Conservation (phyloP, 2,888 invertebrate species). For the Dione juno region DNA sequence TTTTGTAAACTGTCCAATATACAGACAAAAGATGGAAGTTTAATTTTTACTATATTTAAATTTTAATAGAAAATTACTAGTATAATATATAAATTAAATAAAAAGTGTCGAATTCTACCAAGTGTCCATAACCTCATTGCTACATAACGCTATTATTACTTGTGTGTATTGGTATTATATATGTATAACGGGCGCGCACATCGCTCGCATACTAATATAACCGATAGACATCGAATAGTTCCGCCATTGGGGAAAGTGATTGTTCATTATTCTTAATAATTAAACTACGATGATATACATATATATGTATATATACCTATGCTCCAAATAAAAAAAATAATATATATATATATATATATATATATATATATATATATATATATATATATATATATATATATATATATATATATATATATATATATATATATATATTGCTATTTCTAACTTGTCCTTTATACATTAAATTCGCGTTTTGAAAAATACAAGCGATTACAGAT, state of each 20-base stretch:
- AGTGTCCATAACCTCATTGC: constrained; percentile 30
- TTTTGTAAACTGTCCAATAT: too few relatives aligned
- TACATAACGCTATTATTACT: constrained; percentile 30
- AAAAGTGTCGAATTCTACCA: neutral
- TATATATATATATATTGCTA: too few relatives aligned
- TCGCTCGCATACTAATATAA: constrained; percentile 63
- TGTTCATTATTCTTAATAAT: constrained; percentile 42
- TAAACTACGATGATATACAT: neutral
- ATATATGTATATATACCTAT: too few relatives aligned
- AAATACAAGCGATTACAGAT: too few relatives aligned
- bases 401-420: too few relatives aligned
- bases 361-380: too few relatives aligned
- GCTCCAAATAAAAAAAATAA: too few relatives aligned
- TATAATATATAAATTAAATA: neutral
- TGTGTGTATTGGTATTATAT: constrained; percentile 32
- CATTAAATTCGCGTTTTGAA: too few relatives aligned
- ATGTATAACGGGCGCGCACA: constrained; percentile 37
- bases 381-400: too few relatives aligned
- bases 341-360: too few relatives aligned
- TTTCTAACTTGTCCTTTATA: too few relatives aligned
- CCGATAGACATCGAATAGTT: constrained; percentile 47
- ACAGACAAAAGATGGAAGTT: neutral
- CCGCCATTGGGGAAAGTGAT: constrained; percentile 52
- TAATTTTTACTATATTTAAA: neutral
- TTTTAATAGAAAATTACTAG: neutral